These are phyloP conservation scores for Neelides sp. DNA, from an alignment of 1,140 invertebrate genomes.

Conservation along the genomic window DNA sequence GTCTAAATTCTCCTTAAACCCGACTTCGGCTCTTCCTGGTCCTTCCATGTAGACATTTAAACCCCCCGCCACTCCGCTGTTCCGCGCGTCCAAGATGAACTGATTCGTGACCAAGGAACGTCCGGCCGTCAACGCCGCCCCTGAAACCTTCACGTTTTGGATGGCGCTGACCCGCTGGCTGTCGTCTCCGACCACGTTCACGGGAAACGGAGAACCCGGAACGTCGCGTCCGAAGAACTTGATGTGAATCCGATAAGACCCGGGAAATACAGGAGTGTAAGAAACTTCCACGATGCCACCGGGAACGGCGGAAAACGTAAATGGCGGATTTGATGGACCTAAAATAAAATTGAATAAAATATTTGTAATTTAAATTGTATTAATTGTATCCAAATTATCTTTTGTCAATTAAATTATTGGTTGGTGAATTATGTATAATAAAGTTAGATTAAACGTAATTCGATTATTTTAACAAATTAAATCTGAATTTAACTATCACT, in stretches of 20 bases:
- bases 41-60: slow-evolving; percentile 31
- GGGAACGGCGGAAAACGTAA: slow-evolving; percentile 20
- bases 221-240: slow-evolving; percentile 28
- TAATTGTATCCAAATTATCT: too few species aligned
- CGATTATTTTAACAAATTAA: too few species aligned
- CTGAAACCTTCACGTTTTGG: slow-evolving; percentile 19
- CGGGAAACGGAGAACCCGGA: slow-evolving; percentile 24
- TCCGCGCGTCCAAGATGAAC: slow-evolving; percentile 27
- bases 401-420: too few species aligned
- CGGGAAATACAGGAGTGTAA: slow-evolving; percentile 27
- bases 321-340: slow-evolving; percentile 27
- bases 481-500: too few species aligned
- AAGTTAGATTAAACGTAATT: too few species aligned
- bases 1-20: slow-evolving; percentile 29
- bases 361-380: too few species aligned
- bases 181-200: slow-evolving; percentile 23
- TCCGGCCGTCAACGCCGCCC: slow-evolving; percentile 21
- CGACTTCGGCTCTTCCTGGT: slow-evolving; percentile 29
- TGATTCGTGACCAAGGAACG: slow-evolving; percentile 28
- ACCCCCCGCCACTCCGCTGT: slow-evolving; percentile 24
- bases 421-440: too few species aligned
- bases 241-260: slow-evolving; percentile 24
- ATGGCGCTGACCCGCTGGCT: slow-evolving; percentile 15
- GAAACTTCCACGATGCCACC: slow-evolving; percentile 22
- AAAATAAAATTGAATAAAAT: too few species aligned